A percentile compares a stretch with the other conserved stretches of the same genome.
phyloP scores from a whole-genome alignment of 1,140 invertebrate species.

The Agrilus planipennis region DNA sequence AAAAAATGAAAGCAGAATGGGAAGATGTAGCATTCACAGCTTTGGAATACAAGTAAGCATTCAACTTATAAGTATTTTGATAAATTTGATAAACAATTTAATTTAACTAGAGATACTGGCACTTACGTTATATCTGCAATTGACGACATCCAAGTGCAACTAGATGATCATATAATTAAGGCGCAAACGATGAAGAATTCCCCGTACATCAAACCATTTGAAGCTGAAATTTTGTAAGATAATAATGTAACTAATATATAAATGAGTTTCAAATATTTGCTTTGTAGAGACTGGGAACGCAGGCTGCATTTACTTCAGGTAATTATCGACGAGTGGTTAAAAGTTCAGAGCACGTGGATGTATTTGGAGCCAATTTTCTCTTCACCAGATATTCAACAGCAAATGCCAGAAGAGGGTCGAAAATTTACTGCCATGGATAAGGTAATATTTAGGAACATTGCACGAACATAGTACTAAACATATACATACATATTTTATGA shows the following conservation, averaged over 20 bases:
- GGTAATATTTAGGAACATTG: conserved; percentile 41
- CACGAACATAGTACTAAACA: not conserved
- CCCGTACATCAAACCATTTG: conserved; percentile 80
- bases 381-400: conserved; percentile 93
- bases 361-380: conserved; percentile 93
- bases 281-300: conserved; percentile 56
- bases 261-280: too few species aligned
- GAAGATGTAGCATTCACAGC: conserved; percentile 55
- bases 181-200: conserved; percentile 78
- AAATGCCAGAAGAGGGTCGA: conserved; percentile 90
- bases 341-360: conserved; percentile 62
- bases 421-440: conserved; percentile 56
- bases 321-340: not conserved
- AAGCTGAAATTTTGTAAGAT: conserved; percentile 59
- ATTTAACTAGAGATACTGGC: not conserved
- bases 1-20: conserved; percentile 77
- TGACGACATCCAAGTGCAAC: conserved; percentile 68
- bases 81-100: too few species aligned
- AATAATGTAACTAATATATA: too few species aligned
- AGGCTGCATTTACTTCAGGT: conserved; percentile 60
- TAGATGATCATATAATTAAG: conserved; percentile 81
- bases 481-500: too few species aligned
- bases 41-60: conserved; percentile 60
- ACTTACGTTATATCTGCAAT: conserved; percentile 54
- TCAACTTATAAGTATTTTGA: conserved; percentile 43